Conservation (phyloP, 1,140 invertebrate genomes). For the Apolygus lucorum region DNA sequence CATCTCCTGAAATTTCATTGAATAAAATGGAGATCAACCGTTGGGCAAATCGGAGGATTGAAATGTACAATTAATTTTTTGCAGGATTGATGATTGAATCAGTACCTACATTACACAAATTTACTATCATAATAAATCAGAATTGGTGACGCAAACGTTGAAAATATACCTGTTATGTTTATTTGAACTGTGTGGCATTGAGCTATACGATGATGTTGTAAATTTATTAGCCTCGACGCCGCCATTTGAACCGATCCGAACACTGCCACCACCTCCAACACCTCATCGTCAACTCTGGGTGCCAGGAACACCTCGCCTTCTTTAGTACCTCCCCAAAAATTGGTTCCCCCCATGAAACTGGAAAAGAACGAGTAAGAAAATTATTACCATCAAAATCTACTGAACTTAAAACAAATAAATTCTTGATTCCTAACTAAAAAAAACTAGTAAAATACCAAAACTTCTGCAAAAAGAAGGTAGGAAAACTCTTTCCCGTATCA, state of each 20-base stretch:
- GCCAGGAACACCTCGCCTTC: conserved; percentile 79
- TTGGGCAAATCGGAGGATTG: too few relatives aligned
- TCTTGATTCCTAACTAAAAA: too few relatives aligned
- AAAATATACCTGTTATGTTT: conserved; percentile 70
- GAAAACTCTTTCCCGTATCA: too few relatives aligned
- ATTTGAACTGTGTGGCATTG: conserved; percentile 93
- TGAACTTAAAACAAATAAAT: too few relatives aligned
- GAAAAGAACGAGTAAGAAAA: too few relatives aligned
- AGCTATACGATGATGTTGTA: conserved; percentile 93
- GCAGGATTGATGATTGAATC: too few relatives aligned
- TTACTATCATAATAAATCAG: too few relatives aligned
- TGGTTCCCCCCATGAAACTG: conserved; percentile 96
- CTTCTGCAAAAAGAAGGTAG: too few relatives aligned
- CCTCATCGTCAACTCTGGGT: conserved; percentile 85
- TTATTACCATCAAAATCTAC: too few relatives aligned
- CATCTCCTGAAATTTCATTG: conserved; percentile 46
- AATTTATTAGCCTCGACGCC: conserved; percentile 83
- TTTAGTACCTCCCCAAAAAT: conserved; percentile 92
- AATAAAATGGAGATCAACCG: conserved; percentile 4
- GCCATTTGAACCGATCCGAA: conserved; percentile 97
- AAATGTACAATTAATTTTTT: too few relatives aligned
- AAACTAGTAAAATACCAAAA: too few relatives aligned
- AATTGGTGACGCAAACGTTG: background rate
- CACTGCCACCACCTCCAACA: conserved; percentile 91
- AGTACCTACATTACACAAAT: too few relatives aligned